These are phyloP conservation scores for Sycophaga agraensis DNA, from an alignment of 1,140 invertebrate genomes.

Conservation along the genomic window DNA sequence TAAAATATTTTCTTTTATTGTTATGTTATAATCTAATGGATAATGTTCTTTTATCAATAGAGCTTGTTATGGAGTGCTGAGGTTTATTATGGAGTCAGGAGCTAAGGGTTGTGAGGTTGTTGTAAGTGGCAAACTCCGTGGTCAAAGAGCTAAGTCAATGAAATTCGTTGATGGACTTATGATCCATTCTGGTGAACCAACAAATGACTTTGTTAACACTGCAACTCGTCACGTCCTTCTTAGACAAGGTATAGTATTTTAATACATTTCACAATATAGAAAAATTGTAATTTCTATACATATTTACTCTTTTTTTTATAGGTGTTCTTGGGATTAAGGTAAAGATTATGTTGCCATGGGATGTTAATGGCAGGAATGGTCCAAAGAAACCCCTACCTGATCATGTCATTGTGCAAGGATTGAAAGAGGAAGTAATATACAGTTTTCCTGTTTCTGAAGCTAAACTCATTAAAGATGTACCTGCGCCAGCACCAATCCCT, in stretches of 20 bases:
- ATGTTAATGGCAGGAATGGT: slow-evolving; percentile 94
- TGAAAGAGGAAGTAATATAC: slow-evolving; percentile 80
- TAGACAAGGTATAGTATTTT: slow-evolving; percentile 74
- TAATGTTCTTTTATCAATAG: slow-evolving; percentile 56
- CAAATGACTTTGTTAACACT: slow-evolving; percentile 97
- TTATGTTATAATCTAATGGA: too few species aligned
- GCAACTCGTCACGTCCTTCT: slow-evolving; percentile 97
- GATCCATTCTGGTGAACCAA: slow-evolving; percentile 99
- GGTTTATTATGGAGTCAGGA: slow-evolving; percentile 99
- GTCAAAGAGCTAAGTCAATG: slow-evolving; percentile 99
- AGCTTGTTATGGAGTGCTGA: slow-evolving; percentile 97
- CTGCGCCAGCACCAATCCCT: slow-evolving; percentile 36
- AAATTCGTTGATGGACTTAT: slow-evolving; percentile 99
- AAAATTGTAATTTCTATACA: background rate
- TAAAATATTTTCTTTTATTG: too few species aligned
- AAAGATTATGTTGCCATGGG: slow-evolving; percentile 99
- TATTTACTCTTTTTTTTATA: slow-evolving; percentile 32
- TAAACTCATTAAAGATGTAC: slow-evolving; percentile 51
- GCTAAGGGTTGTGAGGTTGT: slow-evolving; percentile 97
- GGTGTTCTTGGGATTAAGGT: slow-evolving; percentile 88
- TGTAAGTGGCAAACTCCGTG: slow-evolving; percentile 97
- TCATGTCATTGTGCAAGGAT: slow-evolving; percentile 92
- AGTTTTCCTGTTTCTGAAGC: slow-evolving; percentile 66
- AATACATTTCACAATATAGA: background rate
- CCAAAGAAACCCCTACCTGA: slow-evolving; percentile 97